phyloP scores from a whole-genome alignment of 2,797 vertebrate genomes.

The Gymnothorax javanicus region DNA sequence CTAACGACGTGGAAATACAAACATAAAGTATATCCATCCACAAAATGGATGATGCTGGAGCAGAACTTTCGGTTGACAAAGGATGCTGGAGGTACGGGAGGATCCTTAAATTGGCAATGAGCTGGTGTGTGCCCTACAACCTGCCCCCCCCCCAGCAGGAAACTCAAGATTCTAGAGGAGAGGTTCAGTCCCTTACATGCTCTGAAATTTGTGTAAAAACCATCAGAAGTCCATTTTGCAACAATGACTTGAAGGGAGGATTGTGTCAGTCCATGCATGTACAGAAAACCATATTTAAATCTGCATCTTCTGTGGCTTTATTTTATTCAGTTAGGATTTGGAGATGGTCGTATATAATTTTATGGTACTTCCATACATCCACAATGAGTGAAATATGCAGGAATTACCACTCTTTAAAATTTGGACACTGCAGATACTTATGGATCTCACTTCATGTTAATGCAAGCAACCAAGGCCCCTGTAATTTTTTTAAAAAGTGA shows the following conservation, averaged over 20 bases:
- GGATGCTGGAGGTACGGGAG: conserved; percentile 15
- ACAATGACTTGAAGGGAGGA: background rate
- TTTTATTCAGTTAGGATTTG: conserved; percentile 26
- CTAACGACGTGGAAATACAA: conserved; percentile 16
- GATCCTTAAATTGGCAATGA: conserved; percentile 18
- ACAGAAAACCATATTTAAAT: conserved; percentile 42
- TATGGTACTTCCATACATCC: no score
- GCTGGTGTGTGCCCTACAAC: background rate
- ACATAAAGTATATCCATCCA: conserved; percentile 22
- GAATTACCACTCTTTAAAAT: no score
- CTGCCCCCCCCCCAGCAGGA: background rate
- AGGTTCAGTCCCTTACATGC: background rate
- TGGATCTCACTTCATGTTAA: conserved; percentile 16
- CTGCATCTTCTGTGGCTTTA: conserved; percentile 22
- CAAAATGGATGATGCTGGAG: conserved; percentile 24
- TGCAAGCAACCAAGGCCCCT: conserved; percentile 35
- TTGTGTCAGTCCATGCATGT: conserved; percentile 34
- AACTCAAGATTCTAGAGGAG: background rate
- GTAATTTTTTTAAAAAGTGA: conserved; percentile 47
- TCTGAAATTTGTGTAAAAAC: background rate
- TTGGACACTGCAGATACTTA: no score
- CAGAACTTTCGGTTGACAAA: conserved; percentile 31
- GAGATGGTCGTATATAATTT: no score
- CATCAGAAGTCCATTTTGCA: background rate
- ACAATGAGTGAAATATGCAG: no score